A percentile compares a stretch with the other conserved stretches of the same genome.
Evolutionary conservation across 2,888 invertebrate species (phyloP).

Genomic region (Petrolisthes cinctipes): DNA sequence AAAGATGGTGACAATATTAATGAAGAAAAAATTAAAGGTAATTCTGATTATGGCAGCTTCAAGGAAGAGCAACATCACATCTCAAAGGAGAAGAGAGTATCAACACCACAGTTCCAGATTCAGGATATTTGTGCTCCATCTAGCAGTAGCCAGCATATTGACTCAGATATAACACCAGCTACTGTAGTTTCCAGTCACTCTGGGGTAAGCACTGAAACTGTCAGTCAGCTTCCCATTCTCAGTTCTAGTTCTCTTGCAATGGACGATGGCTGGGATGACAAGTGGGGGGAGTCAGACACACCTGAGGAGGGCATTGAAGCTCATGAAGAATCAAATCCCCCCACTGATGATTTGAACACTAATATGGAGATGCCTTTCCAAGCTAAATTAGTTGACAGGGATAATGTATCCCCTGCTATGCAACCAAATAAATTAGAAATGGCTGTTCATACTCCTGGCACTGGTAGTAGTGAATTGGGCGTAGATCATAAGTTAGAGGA

Average conservation of each 20-base stretch:
- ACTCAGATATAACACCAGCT: neutral
- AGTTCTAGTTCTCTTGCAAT: neutral
- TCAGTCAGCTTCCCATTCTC: neutral
- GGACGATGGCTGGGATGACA: slow-evolving; percentile 53
- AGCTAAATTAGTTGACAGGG: too few species aligned
- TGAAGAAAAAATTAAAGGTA: too few species aligned
- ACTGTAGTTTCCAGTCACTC: neutral
- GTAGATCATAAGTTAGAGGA: neutral
- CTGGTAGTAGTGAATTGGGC: neutral
- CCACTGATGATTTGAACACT: too few species aligned
- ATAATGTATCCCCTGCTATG: too few species aligned
- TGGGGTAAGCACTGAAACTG: neutral
- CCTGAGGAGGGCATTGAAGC: neutral
- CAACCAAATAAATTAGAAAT: too few species aligned
- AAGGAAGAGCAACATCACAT: too few species aligned
- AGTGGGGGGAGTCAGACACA: slow-evolving; percentile 46
- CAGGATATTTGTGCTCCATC: neutral
- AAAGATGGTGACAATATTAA: too few species aligned
- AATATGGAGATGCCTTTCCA: too few species aligned
- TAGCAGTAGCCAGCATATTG: neutral
- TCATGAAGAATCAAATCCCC: neutral
- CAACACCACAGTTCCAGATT: slow-evolving; percentile 2
- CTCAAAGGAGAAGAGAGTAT: neutral
- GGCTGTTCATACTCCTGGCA: too few species aligned
- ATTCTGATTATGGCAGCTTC: too few species aligned